Base-by-base conservation (phyloP, 1,140 invertebrate species). In the Bilobella aurantiaca region DNA sequence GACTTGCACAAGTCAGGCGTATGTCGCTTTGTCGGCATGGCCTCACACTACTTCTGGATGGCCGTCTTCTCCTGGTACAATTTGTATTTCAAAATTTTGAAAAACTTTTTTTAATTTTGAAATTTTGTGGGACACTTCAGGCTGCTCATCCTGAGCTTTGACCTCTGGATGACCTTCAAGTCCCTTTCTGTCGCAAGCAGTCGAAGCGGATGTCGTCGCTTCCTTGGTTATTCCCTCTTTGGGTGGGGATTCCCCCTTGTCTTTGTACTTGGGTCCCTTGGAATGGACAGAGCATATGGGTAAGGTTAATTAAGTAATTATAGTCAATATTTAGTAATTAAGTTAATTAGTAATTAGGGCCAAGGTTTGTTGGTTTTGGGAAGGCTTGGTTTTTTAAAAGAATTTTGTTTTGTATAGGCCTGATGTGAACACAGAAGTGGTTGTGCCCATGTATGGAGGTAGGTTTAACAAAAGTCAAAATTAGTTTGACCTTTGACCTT, bases 11-110 rank as follows among this genome's bases (percentile, higher is more conserved):
- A 46, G 14, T 5, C 32, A 3, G n/a, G 16, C 1, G 16, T 27
- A 3, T 62, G 30, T 12, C 1, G 16, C 2, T 62, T 64, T 49
- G 30, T 59, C 1, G 30, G 27, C 3, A 53, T 61, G 14, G 59
- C 66, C 1, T 62, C 62, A 32, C 69, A 71, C 49, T 71, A 63
- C 53, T 71, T 71, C 42, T 69, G 68, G 53, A 16, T 71, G 1
- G 31, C 67, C 18, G 68, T 60, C 1, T 71, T 71, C 29, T 69
- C 29, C 31, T 71, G 69, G 69, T 58, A 23, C 25, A 23, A 12
- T 8, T 53, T 12, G 8, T 53, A 12, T 23, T 14, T 8, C 8
- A 12, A 23, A 53, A 14, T 16, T 18, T 53, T 23, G 3, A 53
- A 12, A 12, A 16, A 53, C 21, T 23, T 18, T 5, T 23, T 53